Percentiles rank a stretch among this genome's conserved stretches.
These are phyloP conservation scores for Amphimedon queenslandica DNA, from an alignment of 37 sponge, comb jelly and placozoan species.

Conservation along the genomic window DNA sequence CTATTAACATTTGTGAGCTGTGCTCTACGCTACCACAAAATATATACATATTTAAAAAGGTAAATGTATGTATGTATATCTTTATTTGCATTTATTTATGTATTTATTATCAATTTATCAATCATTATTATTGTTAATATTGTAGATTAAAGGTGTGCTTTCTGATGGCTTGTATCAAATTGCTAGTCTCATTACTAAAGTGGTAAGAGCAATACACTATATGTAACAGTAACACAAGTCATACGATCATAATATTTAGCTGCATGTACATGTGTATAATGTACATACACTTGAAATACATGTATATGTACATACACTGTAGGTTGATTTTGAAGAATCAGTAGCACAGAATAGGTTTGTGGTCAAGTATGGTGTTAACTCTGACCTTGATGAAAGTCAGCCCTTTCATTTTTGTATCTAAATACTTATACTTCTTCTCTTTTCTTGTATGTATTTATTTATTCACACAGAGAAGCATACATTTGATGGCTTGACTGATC, in stretches of 20 bases:
- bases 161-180: conserved; percentile 57
- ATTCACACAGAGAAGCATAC: conserved; percentile 65
- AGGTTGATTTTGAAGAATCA: conserved; percentile 95
- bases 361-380: conserved; percentile 84
- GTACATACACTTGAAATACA: too few relatives aligned
- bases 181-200: conserved; percentile 69
- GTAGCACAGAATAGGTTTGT: conserved; percentile 71
- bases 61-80: conserved; percentile 7
- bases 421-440: neutral
- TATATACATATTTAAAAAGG: conserved; percentile 64
- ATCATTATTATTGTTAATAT: too few relatives aligned
- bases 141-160: conserved; percentile 42
- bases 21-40: conserved; percentile 63
- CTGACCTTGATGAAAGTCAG: conserved; percentile 81
- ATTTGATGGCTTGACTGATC: conserved; percentile 87
- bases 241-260: neutral
- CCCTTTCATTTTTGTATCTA: neutral
- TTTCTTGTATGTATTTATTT: neutral
- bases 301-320: neutral
- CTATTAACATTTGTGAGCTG: conserved; percentile 73
- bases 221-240: neutral
- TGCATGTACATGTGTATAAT: neutral
- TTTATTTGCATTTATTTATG: neutral
- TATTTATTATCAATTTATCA: too few relatives aligned
- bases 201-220: conserved; percentile 41